phyloP scores from a whole-genome alignment of 2,888 invertebrate species.

The Microchrysa polita region DNA sequence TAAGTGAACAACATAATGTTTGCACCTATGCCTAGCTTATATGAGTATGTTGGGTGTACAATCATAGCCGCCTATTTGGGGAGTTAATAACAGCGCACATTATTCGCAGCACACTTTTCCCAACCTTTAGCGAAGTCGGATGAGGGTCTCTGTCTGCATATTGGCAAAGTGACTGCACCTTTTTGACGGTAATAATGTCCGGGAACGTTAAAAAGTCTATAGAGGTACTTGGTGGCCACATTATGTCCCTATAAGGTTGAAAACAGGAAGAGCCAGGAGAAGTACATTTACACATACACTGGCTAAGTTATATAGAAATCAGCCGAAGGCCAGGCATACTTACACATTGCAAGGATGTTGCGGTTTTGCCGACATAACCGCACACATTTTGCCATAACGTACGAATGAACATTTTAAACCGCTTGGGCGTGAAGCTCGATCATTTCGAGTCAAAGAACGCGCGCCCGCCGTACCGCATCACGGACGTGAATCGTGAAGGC shows the following conservation, averaged over 20 bases:
- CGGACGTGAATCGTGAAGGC: too few relatives aligned
- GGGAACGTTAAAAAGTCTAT: conserved; percentile 1
- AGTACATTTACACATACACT: too few relatives aligned
- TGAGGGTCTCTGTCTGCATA: neutral
- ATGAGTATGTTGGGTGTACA: conserved; percentile 23
- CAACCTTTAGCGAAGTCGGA: neutral
- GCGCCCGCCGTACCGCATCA: neutral
- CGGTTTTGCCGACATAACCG: conserved; percentile 19
- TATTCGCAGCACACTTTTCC: conserved; percentile 18
- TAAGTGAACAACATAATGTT: neutral
- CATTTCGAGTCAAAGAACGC: neutral
- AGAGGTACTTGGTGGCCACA: conserved; percentile 2
- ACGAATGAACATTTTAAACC: conserved; percentile 9
- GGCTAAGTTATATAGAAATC: too few relatives aligned
- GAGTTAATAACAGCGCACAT: conserved; percentile 39
- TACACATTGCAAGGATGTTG: conserved; percentile 17
- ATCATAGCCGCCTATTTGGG: conserved; percentile 39
- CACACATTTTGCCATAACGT: neutral
- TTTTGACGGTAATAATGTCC: conserved; percentile 15
- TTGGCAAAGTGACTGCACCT: conserved; percentile 5
- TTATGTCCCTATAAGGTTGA: conserved; percentile 5
- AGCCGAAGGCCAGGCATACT: too few relatives aligned
- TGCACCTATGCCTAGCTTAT: conserved; percentile 11
- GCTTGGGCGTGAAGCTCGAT: conserved; percentile 2
- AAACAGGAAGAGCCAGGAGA: conserved; percentile 23